Conservation (phyloP, 2,888 invertebrate species). For the Taphrorychus bicolor region DNA sequence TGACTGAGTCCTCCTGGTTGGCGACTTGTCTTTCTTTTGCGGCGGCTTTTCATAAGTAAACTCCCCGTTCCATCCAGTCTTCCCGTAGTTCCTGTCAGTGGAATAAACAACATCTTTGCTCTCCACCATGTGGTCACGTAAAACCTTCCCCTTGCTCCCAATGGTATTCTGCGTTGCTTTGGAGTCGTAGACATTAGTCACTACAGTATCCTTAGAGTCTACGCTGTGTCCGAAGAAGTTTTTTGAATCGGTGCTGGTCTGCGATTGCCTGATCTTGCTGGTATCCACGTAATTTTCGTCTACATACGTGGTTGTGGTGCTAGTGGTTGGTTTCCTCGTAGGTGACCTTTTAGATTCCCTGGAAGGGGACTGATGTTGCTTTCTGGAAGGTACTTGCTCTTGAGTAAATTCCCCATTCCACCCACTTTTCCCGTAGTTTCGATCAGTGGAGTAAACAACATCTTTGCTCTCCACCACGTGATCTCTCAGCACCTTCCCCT, state of each 20-base stretch:
- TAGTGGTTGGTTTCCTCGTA: conserved; percentile 11
- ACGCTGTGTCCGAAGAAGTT: conserved; percentile 55
- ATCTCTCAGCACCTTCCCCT: conserved; percentile 62
- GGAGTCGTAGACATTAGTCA: conserved; percentile 55
- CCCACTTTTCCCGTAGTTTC: conserved; percentile 58
- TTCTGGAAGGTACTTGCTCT: conserved; percentile 50
- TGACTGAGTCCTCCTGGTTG: conserved; percentile 13
- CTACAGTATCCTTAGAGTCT: conserved; percentile 51
- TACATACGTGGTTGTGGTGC: conserved; percentile 44
- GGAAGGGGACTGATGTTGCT: too few relatives aligned
- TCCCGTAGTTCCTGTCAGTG: conserved; percentile 57
- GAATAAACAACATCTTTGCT: conserved; percentile 56
- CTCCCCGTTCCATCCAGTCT: conserved; percentile 59
- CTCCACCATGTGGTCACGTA: conserved; percentile 61
- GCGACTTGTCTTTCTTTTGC: conserved; percentile 26
- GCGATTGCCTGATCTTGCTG: conserved; percentile 47
- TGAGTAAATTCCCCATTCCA: conserved; percentile 59
- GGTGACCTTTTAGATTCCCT: background rate
- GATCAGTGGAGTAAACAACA: conserved; percentile 56
- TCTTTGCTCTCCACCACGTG: conserved; percentile 58
- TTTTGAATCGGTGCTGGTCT: conserved; percentile 50
- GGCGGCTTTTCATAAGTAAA: conserved; percentile 54
- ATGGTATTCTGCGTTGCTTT: conserved; percentile 57
- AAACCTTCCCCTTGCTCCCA: conserved; percentile 59
- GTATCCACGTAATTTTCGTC: conserved; percentile 51